Evolutionary conservation across 2,113 vertebrate species (phyloP), one percentile per base, ranked within the genome.

Genomic region (Apistogramma diplotaenia): DNA sequence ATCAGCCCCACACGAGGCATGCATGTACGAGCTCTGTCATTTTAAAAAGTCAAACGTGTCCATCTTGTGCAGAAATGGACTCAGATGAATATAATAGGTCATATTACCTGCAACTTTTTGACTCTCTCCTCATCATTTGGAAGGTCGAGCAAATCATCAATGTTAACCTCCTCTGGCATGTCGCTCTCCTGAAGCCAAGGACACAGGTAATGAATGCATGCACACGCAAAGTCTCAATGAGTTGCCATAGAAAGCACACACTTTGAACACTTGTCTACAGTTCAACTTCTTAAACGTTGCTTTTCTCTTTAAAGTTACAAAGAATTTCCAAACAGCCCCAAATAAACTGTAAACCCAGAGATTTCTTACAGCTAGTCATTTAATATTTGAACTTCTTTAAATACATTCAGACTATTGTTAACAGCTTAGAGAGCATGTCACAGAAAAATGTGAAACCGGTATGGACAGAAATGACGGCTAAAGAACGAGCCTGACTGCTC

Each of bases 121-220:
- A 93, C 74, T 76, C 96, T 86, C n/a, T 96, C 92, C 49, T 95
- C 95, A 6, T 96, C 95, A 8, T 83, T 94, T 2, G 94, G 94
- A 78, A 97, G 78, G 78, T 96, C 96, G 79, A 97, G 84, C 74
- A 97, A 54, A 1, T 96, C 95, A 1, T 97, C 97, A 1, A 97
- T 97, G 88, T 96, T 97, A 77, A 97, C 94, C 84, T 97, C 97
- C 3, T 97, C 96, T 0, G 96, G 97, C 95, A 97, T 96, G 23
- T 96, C 95, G 1, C 78, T 82, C 84, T 95, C 95, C 96, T 97
- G 87, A 87, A 82, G 5, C 72, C 51, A 43, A 83, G 16, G 18
- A 58, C 23, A 81, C 21, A 75, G 19, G 60, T n/a, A 40, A 72
- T 33, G 12, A 79, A 79, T 43, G 29, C 23, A 37, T 25, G 37